Base-by-base conservation (phyloP, 2,113 vertebrate species). In the Cynopterus brachyotis region DNA sequence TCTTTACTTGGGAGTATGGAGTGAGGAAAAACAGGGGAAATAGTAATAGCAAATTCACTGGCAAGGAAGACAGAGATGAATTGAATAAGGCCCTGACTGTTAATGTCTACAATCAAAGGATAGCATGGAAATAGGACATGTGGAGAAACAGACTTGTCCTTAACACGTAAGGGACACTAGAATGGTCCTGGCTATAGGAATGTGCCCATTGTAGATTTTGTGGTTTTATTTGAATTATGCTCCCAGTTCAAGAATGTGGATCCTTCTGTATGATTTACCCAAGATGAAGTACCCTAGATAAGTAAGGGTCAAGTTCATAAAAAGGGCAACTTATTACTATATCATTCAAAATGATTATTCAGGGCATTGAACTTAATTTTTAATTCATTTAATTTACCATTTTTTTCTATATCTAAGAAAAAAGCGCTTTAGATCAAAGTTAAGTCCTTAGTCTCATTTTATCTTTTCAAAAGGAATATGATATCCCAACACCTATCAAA, bases 301-400 rank as follows among this genome's bases (percentile, higher is more conserved):
- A 84, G 35, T 57, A 45, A 87, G 16, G 69, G 30, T 64, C 50
- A 64, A 66, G 42, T 76, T 87, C 67, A 47, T 69, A 30, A 17
- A 82, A 88, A 79, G 13, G 81, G 6, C 64, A 57, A 53, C 40
- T 64, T 85, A 57, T 70, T 79, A 37, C 35, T 66, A 73, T n/a
- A 69, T 50, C 11, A 0, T 83, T 72, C 70, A 75, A 72, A 85
- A 87, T 45, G 47, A 83, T 92, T 55, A 64, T 85, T 80, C 47
- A 62, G 59, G 35, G 6, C 13, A 37, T 57, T 35, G 35, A 57
- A 66, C 3, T 15, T 81, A 72, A 10, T 37, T 92, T 91, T 80
- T 57, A 90, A 87, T 83, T 62, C 50, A 62, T 87, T 94, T 64
- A 47, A 64, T 87, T 88, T 90, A 55, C 11, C 32, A 66, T 87